These are phyloP conservation scores for Mercenaria mercenaria DNA, from an alignment of 1,140 invertebrate species.

Conservation along the genomic window DNA sequence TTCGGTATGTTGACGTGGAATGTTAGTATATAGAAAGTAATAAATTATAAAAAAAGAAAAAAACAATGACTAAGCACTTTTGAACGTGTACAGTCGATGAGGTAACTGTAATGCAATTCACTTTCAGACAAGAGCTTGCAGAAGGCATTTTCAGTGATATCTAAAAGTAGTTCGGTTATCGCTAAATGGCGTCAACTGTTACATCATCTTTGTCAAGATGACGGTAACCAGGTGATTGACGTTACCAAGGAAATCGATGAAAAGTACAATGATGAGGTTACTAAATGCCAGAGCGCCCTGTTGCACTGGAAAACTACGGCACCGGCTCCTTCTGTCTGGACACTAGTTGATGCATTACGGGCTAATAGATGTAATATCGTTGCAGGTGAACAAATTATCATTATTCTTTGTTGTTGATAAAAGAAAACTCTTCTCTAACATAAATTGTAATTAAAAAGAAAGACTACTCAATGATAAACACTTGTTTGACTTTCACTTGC, in stretches of 20 bases:
- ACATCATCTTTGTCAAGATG: neutral
- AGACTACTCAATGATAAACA: too few relatives aligned
- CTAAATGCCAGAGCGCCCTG: conserved; percentile 14
- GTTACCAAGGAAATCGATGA: conserved; percentile 42
- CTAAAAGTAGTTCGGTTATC: neutral
- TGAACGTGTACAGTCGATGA: too few relatives aligned
- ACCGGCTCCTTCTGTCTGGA: conserved; percentile 19
- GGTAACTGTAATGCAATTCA: too few relatives aligned
- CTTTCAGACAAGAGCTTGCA: conserved; percentile 44
- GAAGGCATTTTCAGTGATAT: conserved; percentile 13
- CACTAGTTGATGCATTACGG: conserved; percentile 28
- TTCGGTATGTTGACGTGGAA: too few relatives aligned
- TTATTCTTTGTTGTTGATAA: too few relatives aligned
- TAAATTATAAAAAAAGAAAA: too few relatives aligned
- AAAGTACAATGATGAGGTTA: neutral
- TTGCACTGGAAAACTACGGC: conserved; percentile 4
- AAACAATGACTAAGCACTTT: too few relatives aligned
- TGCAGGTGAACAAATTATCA: conserved; percentile 34
- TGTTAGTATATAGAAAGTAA: too few relatives aligned
- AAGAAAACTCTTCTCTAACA: neutral
- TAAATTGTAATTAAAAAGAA: too few relatives aligned
- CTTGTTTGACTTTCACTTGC: too few relatives aligned
- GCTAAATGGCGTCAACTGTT: conserved; percentile 38
- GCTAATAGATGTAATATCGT: neutral
- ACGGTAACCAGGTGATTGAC: neutral